Evolutionary conservation across 2,797 vertebrate genomes (phyloP).

Genomic region (Gymnocypris eckloni): DNA sequence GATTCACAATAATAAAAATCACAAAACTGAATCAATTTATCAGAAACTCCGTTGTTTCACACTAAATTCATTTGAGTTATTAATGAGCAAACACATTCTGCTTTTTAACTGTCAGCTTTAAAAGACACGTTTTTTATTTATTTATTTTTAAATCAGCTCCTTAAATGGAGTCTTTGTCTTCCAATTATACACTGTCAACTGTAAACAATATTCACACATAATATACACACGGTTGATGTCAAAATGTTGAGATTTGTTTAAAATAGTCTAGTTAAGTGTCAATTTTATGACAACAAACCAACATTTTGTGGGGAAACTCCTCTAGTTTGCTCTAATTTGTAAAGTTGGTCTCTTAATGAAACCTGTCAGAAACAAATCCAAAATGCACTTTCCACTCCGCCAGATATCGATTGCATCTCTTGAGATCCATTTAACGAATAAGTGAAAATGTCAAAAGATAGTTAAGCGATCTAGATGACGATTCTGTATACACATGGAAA

Average conservation of each 20-base stretch:
- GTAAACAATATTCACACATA: conserved; percentile 13
- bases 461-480: not conserved
- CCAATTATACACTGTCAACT: conserved; percentile 47
- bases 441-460: not conserved
- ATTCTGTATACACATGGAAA: not conserved
- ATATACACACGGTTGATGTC: conserved; percentile 27
- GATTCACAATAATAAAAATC: not conserved
- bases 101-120: not conserved
- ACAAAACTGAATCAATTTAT: not conserved
- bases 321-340: conserved; percentile 34
- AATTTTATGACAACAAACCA: conserved; percentile 37
- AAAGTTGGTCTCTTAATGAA: conserved; percentile 21
- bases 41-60: not conserved
- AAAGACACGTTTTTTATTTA: not conserved
- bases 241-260: conserved; percentile 39
- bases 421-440: not conserved
- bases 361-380: conserved; percentile 32
- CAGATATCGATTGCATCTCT: conserved; percentile 23
- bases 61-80: not conserved
- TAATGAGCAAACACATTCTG: conserved; percentile 7
- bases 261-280: conserved; percentile 49
- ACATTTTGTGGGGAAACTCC: conserved; percentile 7
- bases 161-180: conserved; percentile 8
- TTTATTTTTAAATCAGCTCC: not conserved
- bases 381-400: conserved; percentile 29